phyloP scores from a whole-genome alignment of 2,113 vertebrate species.

The Sapajus apella region DNA sequence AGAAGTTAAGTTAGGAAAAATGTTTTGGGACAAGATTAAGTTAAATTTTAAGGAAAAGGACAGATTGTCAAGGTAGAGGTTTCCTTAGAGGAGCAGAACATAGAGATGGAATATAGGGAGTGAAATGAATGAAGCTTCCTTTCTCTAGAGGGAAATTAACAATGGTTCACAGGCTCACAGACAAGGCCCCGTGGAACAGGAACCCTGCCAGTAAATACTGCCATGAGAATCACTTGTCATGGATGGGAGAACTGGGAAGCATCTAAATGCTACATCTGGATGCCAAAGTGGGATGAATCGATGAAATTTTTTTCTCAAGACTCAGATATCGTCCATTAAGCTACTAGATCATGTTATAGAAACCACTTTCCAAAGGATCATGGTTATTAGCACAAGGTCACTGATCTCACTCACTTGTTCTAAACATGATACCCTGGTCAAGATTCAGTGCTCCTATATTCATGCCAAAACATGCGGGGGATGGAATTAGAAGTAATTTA shows the following conservation, averaged over 20 bases:
- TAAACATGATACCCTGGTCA: background rate
- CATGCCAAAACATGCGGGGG: background rate
- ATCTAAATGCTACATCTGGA: background rate
- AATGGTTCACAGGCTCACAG: background rate
- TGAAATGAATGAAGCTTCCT: background rate
- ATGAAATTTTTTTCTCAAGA: background rate
- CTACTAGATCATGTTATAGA: background rate
- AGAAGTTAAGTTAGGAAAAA: background rate
- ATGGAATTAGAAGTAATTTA: slow-evolving; percentile 4
- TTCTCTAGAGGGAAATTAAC: background rate
- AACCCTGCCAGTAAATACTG: background rate
- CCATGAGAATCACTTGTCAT: background rate
- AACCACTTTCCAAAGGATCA: background rate
- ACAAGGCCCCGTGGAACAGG: background rate
- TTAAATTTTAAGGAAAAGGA: background rate
- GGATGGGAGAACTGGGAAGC: background rate
- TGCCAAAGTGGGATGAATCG: background rate
- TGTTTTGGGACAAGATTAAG: background rate
- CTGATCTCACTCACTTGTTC: background rate
- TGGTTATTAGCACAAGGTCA: background rate
- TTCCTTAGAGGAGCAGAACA: background rate
- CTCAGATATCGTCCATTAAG: slow-evolving; percentile 34
- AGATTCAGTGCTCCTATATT: background rate
- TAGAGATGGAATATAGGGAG: background rate
- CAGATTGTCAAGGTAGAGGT: background rate